A percentile compares a stretch with the other conserved stretches of the same genome.
phyloP scores from a whole-genome alignment of 2,113 vertebrate genomes.

The Chloropsis hardwickii region DNA sequence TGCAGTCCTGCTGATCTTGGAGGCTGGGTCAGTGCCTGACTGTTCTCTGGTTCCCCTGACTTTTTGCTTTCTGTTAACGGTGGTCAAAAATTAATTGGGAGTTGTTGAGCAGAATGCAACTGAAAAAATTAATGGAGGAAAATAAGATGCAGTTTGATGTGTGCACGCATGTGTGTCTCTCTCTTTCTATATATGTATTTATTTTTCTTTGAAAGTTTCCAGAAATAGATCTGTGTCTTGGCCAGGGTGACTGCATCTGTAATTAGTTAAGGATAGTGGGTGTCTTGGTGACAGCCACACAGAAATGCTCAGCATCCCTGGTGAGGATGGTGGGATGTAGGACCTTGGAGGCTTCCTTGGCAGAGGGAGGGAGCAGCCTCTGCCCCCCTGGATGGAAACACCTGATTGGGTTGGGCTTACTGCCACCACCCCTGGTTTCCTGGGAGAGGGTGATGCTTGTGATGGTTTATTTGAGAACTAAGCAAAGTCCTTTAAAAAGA shows the following conservation, averaged over 20 bases:
- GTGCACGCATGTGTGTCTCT: neutral
- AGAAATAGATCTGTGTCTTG: neutral
- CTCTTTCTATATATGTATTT: neutral
- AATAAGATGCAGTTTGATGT: neutral
- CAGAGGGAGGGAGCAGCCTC: neutral
- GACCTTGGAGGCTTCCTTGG: neutral
- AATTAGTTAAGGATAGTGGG: neutral
- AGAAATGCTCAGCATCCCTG: neutral
- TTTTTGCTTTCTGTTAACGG: neutral
- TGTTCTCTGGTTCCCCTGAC: neutral
- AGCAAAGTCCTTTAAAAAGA: neutral
- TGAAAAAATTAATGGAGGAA: neutral
- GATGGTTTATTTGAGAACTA: neutral
- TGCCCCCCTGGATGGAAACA: neutral
- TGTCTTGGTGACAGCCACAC: neutral
- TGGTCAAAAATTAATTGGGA: neutral
- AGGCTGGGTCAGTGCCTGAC: neutral
- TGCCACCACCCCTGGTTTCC: fast-evolving
- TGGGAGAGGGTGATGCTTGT: no score
- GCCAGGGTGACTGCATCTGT: neutral
- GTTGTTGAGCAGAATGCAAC: neutral
- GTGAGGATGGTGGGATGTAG: fast-evolving
- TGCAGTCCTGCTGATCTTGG: neutral
- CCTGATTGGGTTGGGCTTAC: neutral
- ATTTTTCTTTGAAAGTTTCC: conserved; percentile 29